Conservation (phyloP, 2,797 vertebrate genomes). For the Rhincodon typus region DNA sequence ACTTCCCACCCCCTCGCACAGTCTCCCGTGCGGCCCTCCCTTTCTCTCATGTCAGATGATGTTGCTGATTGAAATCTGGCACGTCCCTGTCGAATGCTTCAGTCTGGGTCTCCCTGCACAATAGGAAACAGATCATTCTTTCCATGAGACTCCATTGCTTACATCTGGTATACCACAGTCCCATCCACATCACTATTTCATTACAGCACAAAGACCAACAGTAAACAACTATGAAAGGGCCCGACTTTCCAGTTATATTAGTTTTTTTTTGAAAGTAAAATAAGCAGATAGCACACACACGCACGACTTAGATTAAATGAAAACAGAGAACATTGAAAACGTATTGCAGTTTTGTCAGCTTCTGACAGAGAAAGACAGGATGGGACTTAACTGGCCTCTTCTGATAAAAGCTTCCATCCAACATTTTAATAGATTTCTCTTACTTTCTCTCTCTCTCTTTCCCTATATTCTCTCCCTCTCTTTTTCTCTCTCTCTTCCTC, state of each 20-base stretch:
- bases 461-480: conserved; percentile 37
- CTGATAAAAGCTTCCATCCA: not conserved
- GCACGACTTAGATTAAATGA: not conserved
- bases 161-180: conserved; percentile 21
- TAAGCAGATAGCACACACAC: not conserved
- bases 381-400: not conserved
- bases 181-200: not conserved
- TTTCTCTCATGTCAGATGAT: not conserved
- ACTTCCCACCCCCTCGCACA: not conserved
- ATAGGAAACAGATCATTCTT: conserved; percentile 32
- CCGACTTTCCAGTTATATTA: not conserved
- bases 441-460: conserved; percentile 41
- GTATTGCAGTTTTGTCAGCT: not conserved
- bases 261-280: not conserved
- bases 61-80: conserved; percentile 23
- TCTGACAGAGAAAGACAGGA: not conserved
- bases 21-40: not conserved
- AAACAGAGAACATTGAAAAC: not conserved
- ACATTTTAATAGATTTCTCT: conserved; percentile 25
- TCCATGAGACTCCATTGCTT: conserved; percentile 7
- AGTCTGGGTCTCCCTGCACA: not conserved
- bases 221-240: not conserved
- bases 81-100: not conserved
- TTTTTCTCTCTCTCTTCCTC: conserved; percentile 45
- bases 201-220: not conserved